phyloP scores from a whole-genome alignment of 2,113 vertebrate species.

The Alethe diademata region DNA sequence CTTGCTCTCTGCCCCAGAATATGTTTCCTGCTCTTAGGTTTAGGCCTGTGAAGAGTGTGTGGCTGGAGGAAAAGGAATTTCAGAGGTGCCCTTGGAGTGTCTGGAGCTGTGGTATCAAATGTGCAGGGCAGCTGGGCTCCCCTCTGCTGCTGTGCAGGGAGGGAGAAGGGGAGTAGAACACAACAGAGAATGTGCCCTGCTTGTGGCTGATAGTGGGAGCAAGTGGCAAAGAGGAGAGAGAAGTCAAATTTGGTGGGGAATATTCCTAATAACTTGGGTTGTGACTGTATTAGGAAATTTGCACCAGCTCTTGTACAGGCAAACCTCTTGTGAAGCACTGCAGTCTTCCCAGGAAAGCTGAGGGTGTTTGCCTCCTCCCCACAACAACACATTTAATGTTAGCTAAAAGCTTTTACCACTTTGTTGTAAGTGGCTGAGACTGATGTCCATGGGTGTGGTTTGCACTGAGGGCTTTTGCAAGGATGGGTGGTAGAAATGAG shows the following conservation, averaged over 20 bases:
- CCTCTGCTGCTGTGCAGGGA: background rate
- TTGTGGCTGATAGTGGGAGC: background rate
- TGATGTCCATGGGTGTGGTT: background rate
- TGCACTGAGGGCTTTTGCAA: background rate
- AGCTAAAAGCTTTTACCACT: background rate
- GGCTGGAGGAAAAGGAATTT: background rate
- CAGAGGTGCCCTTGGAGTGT: background rate
- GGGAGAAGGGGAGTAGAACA: background rate
- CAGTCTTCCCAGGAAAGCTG: rapidly evolving
- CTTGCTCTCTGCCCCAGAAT: background rate
- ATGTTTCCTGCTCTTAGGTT: conserved; percentile 7
- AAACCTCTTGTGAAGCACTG: background rate
- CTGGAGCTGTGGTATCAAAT: rapidly evolving
- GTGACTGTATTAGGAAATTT: background rate
- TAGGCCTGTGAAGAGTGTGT: background rate
- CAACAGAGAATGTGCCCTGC: background rate
- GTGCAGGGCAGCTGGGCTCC: background rate
- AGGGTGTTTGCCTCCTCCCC: background rate
- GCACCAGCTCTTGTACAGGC: background rate
- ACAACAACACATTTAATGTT: rapidly evolving
- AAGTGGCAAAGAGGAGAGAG: background rate
- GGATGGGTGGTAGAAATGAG: background rate
- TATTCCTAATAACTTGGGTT: background rate
- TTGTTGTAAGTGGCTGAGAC: rapidly evolving
- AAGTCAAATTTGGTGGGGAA: background rate